Evolutionary conservation across 2,888 invertebrate species (phyloP).

Genomic region (Drosophila prostipennis): DNA sequence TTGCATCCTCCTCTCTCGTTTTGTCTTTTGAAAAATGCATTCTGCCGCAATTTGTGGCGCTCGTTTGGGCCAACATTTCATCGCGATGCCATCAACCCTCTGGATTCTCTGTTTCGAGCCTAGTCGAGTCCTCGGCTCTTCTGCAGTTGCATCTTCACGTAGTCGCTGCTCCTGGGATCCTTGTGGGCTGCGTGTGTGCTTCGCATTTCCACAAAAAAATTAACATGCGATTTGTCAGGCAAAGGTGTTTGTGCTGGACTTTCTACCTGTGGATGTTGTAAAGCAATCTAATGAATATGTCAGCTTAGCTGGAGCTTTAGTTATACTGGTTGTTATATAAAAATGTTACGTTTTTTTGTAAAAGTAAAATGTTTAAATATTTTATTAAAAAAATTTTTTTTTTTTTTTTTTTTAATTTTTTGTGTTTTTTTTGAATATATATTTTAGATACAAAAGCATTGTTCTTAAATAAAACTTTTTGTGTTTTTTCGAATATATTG

Average conservation of each 20-base stretch:
- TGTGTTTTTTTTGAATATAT: no score
- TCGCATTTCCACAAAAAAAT: constrained; percentile 48
- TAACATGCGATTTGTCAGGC: constrained; percentile 51
- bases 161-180: constrained; percentile 25
- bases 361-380: no score
- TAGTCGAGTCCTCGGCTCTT: constrained; percentile 24
- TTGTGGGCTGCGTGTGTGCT: constrained; percentile 16
- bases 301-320: background rate
- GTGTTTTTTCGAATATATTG: no score
- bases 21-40: constrained; percentile 74
- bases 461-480: no score
- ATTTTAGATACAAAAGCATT: background rate
- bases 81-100: constrained; percentile 27
- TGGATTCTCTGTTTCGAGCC: constrained; percentile 9
- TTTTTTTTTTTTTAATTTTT: no score
- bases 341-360: no score
- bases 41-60: constrained; percentile 72
- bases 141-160: constrained; percentile 48
- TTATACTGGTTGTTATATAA: background rate
- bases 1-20: constrained; percentile 60
- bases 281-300: background rate
- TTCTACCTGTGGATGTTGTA: background rate
- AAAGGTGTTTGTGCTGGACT: background rate
- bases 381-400: no score
- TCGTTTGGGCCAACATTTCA: constrained; percentile 46